phyloP scores from a whole-genome alignment of 2,797 vertebrate genomes.

The Cetoscarus ocellatus region DNA sequence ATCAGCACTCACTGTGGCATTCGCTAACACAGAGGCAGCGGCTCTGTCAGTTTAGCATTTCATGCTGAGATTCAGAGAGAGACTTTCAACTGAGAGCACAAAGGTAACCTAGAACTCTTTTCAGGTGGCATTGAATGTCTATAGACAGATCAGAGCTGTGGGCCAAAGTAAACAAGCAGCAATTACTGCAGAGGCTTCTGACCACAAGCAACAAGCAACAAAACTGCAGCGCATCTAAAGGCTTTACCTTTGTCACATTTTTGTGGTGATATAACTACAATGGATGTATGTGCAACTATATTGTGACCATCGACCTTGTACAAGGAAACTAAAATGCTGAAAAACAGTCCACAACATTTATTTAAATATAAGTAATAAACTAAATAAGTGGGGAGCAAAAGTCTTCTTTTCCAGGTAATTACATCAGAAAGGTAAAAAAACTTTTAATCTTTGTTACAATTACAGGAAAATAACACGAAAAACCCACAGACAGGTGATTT shows the following conservation, averaged over 20 bases:
- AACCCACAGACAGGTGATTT: too few relatives aligned
- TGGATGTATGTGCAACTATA: not conserved
- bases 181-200: not conserved
- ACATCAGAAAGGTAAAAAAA: too few relatives aligned
- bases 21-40: conserved; percentile 29
- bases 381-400: too few relatives aligned
- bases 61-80: conserved; percentile 2
- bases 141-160: not conserved
- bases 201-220: not conserved
- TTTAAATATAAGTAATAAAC: too few relatives aligned
- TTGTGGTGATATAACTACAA: not conserved
- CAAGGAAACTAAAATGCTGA: not conserved
- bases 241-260: not conserved
- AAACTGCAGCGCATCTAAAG: not conserved
- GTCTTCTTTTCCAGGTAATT: too few relatives aligned
- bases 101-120: conserved; percentile 13
- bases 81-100: not conserved
- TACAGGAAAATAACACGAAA: too few relatives aligned
- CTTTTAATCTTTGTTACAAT: too few relatives aligned
- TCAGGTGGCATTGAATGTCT: conserved; percentile 6
- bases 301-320: too few relatives aligned
- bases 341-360: too few relatives aligned
- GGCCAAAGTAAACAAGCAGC: not conserved
- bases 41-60: conserved; percentile 8
- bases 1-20: conserved; percentile 10